Base-by-base conservation (phyloP, 2,888 invertebrate species). In the Tachina lurida region DNA sequence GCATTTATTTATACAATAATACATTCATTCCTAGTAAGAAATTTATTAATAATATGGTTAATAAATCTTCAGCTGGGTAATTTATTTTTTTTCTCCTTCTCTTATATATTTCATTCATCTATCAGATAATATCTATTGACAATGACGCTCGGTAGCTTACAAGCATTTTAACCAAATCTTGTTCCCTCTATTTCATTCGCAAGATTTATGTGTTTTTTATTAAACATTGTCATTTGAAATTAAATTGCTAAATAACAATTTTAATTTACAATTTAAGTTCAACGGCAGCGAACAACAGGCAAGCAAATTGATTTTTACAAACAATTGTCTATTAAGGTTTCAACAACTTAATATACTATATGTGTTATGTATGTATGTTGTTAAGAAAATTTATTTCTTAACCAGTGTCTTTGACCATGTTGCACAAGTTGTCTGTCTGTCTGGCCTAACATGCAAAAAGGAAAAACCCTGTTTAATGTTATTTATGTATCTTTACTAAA, bases 201-300 rank as follows among this genome's bases (percentile, higher is more conserved):
- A 79, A 83, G 83, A 86, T 86, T 83, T 79, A 86, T 86, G 75
- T 47, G 62, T 79, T 83, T 82, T 82, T 74, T 70, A 68, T 73
- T 65, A 22, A 47, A 60, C n/a, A 49, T 56, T 67, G 86, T 22
- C 83, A 79, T 79, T 86, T 79, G 78, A 79, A 86, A 86, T 86
- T 83, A 86, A 86, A 86, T 79, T 79, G 75, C 63, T 39, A 39
- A 74, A 63, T 70, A 60, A 67, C 54, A 76, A 58, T 80, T 56
- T 68, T 49, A 62, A 60, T 49, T 68, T 74, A 62, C 49, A 78
- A 78, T 81, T 77, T 77, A 85, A 77, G 62, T 84, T 80, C 68
- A 54, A 81, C 45, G 43, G 13, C 31, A 31, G 58, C 67, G 54
- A 75, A 73, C 47, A 58, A 73, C 81, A 1, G 7, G 31, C 31